phyloP scores from a whole-genome alignment of 2,797 vertebrate species.

The Tarsius wallacei region DNA sequence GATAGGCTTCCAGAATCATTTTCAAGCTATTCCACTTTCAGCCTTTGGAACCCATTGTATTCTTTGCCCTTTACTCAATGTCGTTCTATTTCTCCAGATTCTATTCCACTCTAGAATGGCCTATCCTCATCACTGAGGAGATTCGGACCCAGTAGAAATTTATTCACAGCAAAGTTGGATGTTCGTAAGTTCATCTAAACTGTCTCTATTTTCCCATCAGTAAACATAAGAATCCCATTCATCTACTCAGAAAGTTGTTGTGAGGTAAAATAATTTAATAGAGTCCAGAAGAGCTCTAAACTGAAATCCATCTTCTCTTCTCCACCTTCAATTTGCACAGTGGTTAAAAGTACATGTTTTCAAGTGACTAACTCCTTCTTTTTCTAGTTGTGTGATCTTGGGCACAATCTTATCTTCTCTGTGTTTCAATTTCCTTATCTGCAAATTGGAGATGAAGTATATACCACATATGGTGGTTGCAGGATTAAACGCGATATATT shows the following conservation, averaged over 20 bases:
- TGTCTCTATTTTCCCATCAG: neutral
- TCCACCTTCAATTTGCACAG: neutral
- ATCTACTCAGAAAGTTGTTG: neutral
- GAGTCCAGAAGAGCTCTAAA: neutral
- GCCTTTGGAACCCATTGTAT: neutral
- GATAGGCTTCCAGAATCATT: neutral
- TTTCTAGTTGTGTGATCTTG: neutral
- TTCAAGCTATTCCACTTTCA: neutral
- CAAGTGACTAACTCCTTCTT: neutral
- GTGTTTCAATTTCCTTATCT: neutral
- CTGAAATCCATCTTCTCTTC: neutral
- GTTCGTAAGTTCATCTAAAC: neutral
- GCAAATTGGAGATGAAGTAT: neutral
- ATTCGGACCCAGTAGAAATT: neutral
- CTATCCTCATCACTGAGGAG: neutral
- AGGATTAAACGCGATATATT: conserved; percentile 5
- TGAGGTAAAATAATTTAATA: neutral
- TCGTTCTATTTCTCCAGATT: neutral
- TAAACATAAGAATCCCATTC: neutral
- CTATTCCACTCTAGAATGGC: neutral
- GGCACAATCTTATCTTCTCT: neutral
- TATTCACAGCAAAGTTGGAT: neutral
- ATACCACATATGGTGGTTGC: neutral
- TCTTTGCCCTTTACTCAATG: neutral
- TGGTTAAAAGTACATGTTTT: neutral